Evolutionary conservation across 2,797 vertebrate genomes (phyloP).

Genomic region (Psittacula derbiana): DNA sequence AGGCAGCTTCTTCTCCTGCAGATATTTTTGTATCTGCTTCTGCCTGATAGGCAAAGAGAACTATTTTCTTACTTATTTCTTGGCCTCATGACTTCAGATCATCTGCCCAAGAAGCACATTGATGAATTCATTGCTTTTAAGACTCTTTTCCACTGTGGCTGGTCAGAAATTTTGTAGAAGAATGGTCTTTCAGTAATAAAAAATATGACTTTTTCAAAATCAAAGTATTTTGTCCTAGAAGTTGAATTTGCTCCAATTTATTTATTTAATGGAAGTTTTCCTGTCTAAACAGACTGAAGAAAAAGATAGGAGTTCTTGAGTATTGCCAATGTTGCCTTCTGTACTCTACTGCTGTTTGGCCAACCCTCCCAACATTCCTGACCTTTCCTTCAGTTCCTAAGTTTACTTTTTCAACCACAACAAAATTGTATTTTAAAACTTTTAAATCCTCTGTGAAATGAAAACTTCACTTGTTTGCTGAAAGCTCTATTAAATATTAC

Average conservation of each 20-base stretch:
- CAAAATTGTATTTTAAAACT: not conserved
- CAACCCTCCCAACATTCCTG: not conserved
- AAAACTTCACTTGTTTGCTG: not conserved
- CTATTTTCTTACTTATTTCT: not conserved
- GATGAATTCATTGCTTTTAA: not conserved
- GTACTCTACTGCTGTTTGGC: not conserved
- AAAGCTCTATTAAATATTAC: not conserved
- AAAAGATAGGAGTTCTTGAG: not conserved
- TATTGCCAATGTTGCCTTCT: not conserved
- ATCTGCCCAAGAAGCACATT: not conserved
- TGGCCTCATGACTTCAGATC: not conserved
- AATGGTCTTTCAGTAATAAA: not conserved
- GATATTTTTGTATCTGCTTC: not conserved
- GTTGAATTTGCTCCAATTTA: not conserved
- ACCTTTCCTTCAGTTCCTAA: not conserved
- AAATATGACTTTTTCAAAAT: not conserved
- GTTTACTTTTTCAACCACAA: not conserved
- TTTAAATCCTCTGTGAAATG: not conserved
- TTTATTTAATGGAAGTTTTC: not conserved
- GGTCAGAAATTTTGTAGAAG: not conserved
- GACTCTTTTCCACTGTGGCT: not conserved
- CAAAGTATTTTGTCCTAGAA: not conserved
- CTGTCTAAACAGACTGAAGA: not conserved
- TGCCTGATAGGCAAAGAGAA: not conserved
- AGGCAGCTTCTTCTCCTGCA: not conserved